A percentile compares a stretch with the other conserved stretches of the same genome.
Evolutionary conservation across 2,888 invertebrate genomes (phyloP).

Genomic region (Drosophila longiperda): DNA sequence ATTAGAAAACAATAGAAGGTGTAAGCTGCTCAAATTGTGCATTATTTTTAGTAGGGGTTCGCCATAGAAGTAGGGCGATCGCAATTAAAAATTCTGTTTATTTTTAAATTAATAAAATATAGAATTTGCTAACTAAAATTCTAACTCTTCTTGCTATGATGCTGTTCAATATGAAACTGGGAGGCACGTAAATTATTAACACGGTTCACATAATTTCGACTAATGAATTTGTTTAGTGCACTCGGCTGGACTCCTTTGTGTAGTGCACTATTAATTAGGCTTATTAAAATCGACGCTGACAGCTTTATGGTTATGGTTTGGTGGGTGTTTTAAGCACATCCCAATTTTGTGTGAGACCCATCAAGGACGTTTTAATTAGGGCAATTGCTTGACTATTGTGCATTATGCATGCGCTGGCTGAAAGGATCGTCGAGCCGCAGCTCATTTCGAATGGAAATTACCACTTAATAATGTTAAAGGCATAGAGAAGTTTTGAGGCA

Average conservation of each 20-base stretch:
- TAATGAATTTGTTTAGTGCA: slow-evolving; percentile 49
- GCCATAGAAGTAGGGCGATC: not conserved
- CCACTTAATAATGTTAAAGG: slow-evolving; percentile 70
- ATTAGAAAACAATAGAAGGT: slow-evolving; percentile 55
- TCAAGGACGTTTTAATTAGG: slow-evolving; percentile 76
- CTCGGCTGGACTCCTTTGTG: slow-evolving; percentile 44
- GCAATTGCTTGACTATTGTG: slow-evolving; percentile 68
- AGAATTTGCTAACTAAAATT: not conserved
- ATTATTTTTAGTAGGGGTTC: slow-evolving; percentile 31
- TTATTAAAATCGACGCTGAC: slow-evolving; percentile 70
- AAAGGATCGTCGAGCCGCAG: slow-evolving; percentile 47
- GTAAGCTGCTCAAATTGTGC: slow-evolving; percentile 52
- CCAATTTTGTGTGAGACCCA: slow-evolving; percentile 19
- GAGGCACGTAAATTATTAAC: slow-evolving; percentile 18
- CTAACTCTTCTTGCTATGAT: no score
- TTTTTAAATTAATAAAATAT: not conserved
- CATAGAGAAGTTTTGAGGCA: slow-evolving; percentile 26
- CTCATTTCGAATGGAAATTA: slow-evolving; percentile 79
- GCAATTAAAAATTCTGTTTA: not conserved
- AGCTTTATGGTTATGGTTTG: slow-evolving; percentile 57
- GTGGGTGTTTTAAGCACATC: slow-evolving; percentile 21
- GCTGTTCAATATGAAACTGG: not conserved
- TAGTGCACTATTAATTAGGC: slow-evolving; percentile 69
- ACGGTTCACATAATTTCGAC: slow-evolving; percentile 12
- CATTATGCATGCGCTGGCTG: slow-evolving; percentile 56